A percentile compares a stretch with the other conserved stretches of the same genome.
These are phyloP conservation scores for Microtus montanus DNA, from an alignment of 2,113 vertebrate genomes.

Conservation along the genomic window DNA sequence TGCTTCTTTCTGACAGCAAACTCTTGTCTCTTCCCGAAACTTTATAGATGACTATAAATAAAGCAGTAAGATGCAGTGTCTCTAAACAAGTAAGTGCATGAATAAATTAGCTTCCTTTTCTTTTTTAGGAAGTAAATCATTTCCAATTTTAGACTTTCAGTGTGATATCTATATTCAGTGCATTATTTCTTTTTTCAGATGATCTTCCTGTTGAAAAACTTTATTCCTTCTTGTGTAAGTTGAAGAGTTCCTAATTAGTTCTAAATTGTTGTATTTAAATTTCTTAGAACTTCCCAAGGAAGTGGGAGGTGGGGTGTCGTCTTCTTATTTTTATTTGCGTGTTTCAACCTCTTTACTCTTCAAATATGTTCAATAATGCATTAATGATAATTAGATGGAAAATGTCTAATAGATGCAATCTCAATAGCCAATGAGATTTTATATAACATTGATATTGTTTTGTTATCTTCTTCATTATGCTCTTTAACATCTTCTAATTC, in stretches of 20 bases:
- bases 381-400: neutral
- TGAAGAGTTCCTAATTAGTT: neutral
- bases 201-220: neutral
- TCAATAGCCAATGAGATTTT: neutral
- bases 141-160: constrained; percentile 40
- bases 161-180: constrained; percentile 17
- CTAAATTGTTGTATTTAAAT: constrained; percentile 29
- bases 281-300: neutral
- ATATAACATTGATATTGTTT: neutral
- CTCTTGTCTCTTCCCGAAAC: constrained; percentile 6
- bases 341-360: neutral
- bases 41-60: constrained; percentile 52
- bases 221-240: neutral
- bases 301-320: neutral
- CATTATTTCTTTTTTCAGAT: constrained; percentile 35
- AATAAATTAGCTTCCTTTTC: constrained; percentile 51
- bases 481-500: neutral
- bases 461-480: neutral
- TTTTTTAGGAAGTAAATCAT: constrained; percentile 31
- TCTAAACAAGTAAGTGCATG: constrained; percentile 43
- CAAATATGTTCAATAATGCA: neutral
- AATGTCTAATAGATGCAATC: neutral
- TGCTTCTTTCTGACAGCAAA: constrained; percentile 29
- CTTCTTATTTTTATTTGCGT: neutral
- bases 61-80: neutral